A percentile compares a stretch with the other conserved stretches of the same genome.
phyloP scores from a whole-genome alignment of 2,113 vertebrate genomes.

The Coryphaenoides rupestris region DNA sequence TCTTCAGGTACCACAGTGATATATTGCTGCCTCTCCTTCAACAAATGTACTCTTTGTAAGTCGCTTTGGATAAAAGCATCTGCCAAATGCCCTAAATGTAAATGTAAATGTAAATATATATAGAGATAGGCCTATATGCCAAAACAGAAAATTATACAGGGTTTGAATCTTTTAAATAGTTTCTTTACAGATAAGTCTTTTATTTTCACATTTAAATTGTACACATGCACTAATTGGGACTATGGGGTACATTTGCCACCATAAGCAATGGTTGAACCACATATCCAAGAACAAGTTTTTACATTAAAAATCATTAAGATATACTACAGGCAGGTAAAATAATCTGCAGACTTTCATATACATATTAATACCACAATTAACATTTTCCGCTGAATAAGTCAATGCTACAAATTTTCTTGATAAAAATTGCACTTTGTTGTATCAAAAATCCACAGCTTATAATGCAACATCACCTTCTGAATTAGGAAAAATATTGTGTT shows the following conservation, averaged over 20 bases:
- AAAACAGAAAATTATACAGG: no score
- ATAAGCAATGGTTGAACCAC: conserved; percentile 9
- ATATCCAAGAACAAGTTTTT: neutral
- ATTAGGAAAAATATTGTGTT: conserved; percentile 2
- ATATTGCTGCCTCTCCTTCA: no score
- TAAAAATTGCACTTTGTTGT: conserved; percentile 43
- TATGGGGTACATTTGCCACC: conserved; percentile 3
- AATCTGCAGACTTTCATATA: no score
- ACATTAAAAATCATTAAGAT: no score
- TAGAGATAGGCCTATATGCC: no score
- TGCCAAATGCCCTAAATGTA: no score
- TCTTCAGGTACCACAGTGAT: no score
- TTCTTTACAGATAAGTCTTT: conserved; percentile 37
- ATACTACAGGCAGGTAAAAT: no score
- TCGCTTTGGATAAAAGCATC: no score
- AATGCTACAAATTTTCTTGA: conserved; percentile 30
- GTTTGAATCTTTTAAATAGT: conserved; percentile 52
- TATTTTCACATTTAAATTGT: conserved; percentile 52
- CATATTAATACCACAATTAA: neutral
- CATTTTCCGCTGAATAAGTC: neutral
- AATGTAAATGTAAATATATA: no score
- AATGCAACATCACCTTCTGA: conserved; percentile 8
- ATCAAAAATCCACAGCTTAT: conserved; percentile 21
- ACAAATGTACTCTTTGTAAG: no score
- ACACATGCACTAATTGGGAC: conserved; percentile 45